phyloP scores from a whole-genome alignment of 2,113 vertebrate species.

The Brienomyrus brachyistius region DNA sequence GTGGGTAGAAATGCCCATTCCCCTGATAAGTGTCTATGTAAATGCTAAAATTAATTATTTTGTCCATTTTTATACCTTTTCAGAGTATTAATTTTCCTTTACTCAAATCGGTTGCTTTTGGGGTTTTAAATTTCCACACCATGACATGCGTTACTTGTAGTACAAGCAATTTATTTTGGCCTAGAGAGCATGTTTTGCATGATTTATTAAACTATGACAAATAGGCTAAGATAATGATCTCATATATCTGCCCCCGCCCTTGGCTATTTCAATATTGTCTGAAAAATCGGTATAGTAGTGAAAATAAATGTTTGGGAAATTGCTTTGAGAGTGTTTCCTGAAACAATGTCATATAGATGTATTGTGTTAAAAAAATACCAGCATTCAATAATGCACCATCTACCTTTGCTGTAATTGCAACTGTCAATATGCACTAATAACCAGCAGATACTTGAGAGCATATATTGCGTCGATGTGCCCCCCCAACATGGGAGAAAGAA shows the following conservation, averaged over 20 bases:
- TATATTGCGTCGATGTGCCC: not conserved
- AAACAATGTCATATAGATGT: not conserved
- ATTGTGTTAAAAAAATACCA: not conserved
- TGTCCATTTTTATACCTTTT: not conserved
- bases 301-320: conserved; percentile 16
- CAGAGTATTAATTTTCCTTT: not conserved
- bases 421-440: not conserved
- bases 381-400: not conserved
- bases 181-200: conserved; percentile 11
- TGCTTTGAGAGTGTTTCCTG: not conserved
- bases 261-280: conserved; percentile 20
- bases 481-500: not conserved
- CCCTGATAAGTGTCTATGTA: not conserved
- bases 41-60: not conserved
- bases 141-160: conserved; percentile 15
- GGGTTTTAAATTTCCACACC: not conserved
- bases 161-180: conserved; percentile 15
- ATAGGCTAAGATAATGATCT: conserved; percentile 20
- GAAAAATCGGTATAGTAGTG: conserved; percentile 11
- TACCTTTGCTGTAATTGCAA: conserved; percentile 4
- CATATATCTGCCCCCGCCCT: conserved; percentile 11
- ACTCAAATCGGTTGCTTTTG: not conserved
- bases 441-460: not conserved
- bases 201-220: conserved; percentile 26
- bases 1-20: not conserved